Base-by-base conservation (phyloP, 2,113 vertebrate genomes). In the Nymphicus hollandicus region DNA sequence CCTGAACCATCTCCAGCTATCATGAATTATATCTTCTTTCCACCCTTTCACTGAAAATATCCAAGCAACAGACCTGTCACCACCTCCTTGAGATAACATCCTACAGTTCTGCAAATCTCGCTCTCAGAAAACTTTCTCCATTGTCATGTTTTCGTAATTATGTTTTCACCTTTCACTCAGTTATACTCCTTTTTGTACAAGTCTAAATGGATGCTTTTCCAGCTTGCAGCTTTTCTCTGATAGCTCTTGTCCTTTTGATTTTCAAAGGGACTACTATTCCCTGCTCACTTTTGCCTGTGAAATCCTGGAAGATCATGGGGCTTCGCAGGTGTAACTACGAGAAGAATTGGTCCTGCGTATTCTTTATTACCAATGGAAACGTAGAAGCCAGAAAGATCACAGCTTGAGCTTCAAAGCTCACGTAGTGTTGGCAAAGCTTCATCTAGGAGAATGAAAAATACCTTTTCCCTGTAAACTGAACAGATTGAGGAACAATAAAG, bases 401-500 rank as follows among this genome's bases (percentile, higher is more conserved):
- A 91, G 88, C 80, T 18, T 76, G 77, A 86, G 60, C 13, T 79
- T 31, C 43, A 7, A 86, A 78, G 77, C 72, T 87, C 88, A 80
- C 1, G 1, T 47, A 72, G 78, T 1, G 0, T 27, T 86, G 80
- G 88, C 82, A 78, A 77, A 91, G 76, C 49, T 23, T 69, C 60
- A 89, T 56, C 69, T 29, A 18, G 72, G 47, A 74, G 70, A 52
- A 56, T 27, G 81, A 85, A 88, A 95, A 95, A 74, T 64, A 20
- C n/a, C 39, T 86, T 86, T 90, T 37, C 39, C 73, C 63, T 76
- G 61, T 61, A 68, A 95, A 72, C 29, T 3, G 77, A 87, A 44
- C 94, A 88, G 86, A 43, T 8, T 84, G 86, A 87, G 77, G 84
- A 20, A 91, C 77, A 92, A 72, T 29, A 94, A 92, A 79, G 81